A percentile compares a stretch with the other conserved stretches of the same genome.
phyloP scores from a whole-genome alignment of 2,888 invertebrate genomes.

The Netelia fuscicornis region DNA sequence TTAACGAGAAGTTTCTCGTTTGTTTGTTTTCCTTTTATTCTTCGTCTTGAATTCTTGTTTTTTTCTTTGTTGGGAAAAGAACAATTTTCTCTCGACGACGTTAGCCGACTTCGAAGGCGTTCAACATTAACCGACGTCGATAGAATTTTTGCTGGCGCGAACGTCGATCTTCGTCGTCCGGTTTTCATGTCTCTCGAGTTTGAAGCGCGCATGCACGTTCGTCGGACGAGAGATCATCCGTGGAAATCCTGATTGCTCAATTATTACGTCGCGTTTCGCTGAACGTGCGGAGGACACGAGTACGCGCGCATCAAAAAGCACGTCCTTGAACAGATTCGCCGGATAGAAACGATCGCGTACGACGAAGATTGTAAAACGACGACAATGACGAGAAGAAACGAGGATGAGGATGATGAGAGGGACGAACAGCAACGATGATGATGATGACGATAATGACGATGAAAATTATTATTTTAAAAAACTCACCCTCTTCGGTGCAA shows the following conservation, averaged over 20 bases:
- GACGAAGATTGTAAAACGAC: constrained; percentile 39
- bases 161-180: constrained; percentile 24
- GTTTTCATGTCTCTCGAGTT: constrained; percentile 13
- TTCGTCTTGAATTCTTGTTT: not conserved
- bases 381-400: constrained; percentile 9
- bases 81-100: not conserved
- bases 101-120: not conserved
- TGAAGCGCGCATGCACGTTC: not conserved
- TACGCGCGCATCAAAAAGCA: constrained; percentile 36
- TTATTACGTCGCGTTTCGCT: constrained; percentile 71
- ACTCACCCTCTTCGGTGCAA: constrained; percentile 92
- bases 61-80: not conserved
- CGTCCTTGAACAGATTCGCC: constrained; percentile 62
- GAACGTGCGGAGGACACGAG: constrained; percentile 62
- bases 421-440: not conserved
- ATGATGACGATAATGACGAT: not conserved
- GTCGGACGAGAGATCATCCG: constrained; percentile 50
- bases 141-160: constrained; percentile 15
- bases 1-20: constrained; percentile 7
- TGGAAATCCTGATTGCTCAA: constrained; percentile 69
- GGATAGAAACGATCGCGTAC: constrained; percentile 49
- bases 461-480: not conserved
- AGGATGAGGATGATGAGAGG: not conserved
- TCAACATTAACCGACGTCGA: constrained; percentile 23
- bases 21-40: not conserved